Percentiles rank a stretch among this genome's conserved stretches.
Evolutionary conservation across 2,113 vertebrate species (phyloP).

Genomic region (Orcinus orca): DNA sequence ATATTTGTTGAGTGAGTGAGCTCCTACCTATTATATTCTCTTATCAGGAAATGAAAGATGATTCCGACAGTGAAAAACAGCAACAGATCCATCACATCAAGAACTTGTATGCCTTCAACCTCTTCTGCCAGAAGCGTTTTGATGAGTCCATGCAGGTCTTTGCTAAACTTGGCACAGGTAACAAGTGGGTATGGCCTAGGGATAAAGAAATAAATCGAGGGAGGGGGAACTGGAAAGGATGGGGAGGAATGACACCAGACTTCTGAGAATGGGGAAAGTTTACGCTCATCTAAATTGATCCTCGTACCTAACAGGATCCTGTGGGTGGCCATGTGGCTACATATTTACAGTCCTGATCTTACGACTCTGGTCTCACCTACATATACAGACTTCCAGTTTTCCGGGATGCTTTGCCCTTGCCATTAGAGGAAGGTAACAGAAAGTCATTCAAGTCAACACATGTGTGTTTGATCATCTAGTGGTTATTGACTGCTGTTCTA

Average conservation of each 20-base stretch:
- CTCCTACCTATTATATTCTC: not conserved
- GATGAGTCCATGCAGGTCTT: slow-evolving; percentile 99
- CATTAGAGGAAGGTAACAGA: not conserved
- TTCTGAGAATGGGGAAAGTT: not conserved
- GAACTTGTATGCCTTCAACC: slow-evolving; percentile 98
- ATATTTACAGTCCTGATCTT: not conserved
- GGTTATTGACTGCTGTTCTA: not conserved
- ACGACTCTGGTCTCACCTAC: not conserved
- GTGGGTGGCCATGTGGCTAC: not conserved
- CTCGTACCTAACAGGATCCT: not conserved
- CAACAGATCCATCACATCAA: slow-evolving; percentile 99
- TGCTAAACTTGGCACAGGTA: slow-evolving; percentile 98
- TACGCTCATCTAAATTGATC: not conserved
- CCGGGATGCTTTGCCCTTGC: not conserved
- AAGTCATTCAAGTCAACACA: not conserved
- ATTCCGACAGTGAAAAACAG: slow-evolving; percentile 95
- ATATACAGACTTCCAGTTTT: not conserved
- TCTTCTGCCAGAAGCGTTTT: slow-evolving; percentile 98
- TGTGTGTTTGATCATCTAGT: not conserved
- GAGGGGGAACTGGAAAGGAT: not conserved
- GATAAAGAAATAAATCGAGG: not conserved
- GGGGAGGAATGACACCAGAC: not conserved
- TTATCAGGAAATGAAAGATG: slow-evolving; percentile 96
- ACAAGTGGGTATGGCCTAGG: not conserved
- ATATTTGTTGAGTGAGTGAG: not conserved